Evolutionary conservation across 2,797 vertebrate species (phyloP), one percentile per base, ranked within the genome.

Genomic region (Vireo griseus): DNA sequence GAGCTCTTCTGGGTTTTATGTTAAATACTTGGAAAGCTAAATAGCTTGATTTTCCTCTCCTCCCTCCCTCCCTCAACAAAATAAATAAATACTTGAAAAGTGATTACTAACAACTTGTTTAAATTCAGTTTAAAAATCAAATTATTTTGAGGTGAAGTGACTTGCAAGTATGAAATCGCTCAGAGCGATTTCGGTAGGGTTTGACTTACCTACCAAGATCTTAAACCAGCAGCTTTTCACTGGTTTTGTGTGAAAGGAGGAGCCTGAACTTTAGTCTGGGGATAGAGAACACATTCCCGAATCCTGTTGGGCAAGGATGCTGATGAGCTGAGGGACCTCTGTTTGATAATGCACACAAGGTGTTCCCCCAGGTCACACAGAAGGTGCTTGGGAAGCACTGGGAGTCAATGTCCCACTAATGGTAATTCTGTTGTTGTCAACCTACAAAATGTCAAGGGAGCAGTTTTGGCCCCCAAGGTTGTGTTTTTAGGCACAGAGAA

Each of bases 1-100:
- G 91, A 92, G 94, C 92, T 91, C 88, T 95, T 95, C 65, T 63
- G 67, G 58, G 66, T 82, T 95, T 92, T 94, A 95, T 86, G 86
- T 93, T 96, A 88, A 95, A 88, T 74, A 86, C 80, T 94, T 92
- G 92, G 85, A 88, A 87, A 81, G 80, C 75, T 80, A 91, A 94
- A 95, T 85, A 78, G 93, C 82, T 92, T 92, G 86, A 89, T 91
- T 90, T 94, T 94, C 74, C 63, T 81, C 58, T 76, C 58, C 35
- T 78, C 42, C n/a, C 54, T 78, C 42, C n/a, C 54, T 74, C 54
- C 58, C 65, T 51, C 82, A 54, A 48, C 59, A 83, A 92, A 83
- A 82, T 57, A 88, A 92, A 92, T 88, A 95, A 91, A 81, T 91
- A 78, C 82, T 92, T 62, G 44, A 79, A 63, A 95, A 88, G 52